Evolutionary conservation across 2,888 invertebrate species (phyloP).

Genomic region (Aphodius granarius): DNA sequence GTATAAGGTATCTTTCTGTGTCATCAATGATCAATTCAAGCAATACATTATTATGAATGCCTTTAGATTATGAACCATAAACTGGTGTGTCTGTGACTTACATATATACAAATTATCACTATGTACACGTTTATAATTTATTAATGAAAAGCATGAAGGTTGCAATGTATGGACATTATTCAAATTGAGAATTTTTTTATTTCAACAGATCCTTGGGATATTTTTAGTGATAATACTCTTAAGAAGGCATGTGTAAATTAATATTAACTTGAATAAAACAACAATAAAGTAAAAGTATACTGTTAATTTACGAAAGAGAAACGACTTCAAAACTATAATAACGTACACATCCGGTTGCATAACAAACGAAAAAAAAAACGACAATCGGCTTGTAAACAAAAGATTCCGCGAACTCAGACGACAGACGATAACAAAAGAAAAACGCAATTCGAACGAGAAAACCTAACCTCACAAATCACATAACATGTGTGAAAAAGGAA

Average conservation of each 20-base stretch:
- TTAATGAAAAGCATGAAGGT: background rate
- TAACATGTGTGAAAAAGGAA: background rate
- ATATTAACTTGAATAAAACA: no score
- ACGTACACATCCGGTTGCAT: background rate
- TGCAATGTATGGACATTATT: background rate
- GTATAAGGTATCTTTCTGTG: background rate
- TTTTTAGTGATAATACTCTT: background rate
- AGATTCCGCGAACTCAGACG: background rate
- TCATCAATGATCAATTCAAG: background rate
- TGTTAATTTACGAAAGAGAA: no score
- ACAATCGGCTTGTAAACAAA: background rate
- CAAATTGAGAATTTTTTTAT: background rate
- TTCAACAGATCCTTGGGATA: background rate
- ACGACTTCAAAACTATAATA: no score
- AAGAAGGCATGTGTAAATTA: no score
- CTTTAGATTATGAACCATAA: no score
- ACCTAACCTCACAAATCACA: slow-evolving; percentile 1
- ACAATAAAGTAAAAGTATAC: no score
- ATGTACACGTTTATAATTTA: background rate
- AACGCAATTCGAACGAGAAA: background rate
- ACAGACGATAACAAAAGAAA: background rate
- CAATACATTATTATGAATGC: no score
- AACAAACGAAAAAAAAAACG: background rate
- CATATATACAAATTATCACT: no score
- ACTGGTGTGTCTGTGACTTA: no score